Evolutionary conservation across 2,113 vertebrate species (phyloP), one percentile per base, ranked within the genome.

Genomic region (Noctilio leporinus): DNA sequence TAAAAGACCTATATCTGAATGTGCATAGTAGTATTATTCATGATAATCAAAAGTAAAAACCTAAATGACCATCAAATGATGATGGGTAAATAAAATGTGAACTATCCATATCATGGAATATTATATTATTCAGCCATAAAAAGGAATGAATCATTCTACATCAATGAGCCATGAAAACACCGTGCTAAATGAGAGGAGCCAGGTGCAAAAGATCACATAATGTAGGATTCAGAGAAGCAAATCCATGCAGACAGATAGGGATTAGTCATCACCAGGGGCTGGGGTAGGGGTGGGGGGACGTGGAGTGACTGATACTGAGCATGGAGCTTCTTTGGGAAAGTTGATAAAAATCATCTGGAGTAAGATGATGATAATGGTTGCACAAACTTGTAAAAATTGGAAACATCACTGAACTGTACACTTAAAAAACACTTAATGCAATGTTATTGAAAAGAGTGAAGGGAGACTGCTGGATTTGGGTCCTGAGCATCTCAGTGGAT

Each of bases 211-310:
- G 22, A 26, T 35, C 49, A 40, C 7, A 22, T 19, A 10, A 1
- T 15, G 6, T 40, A 62, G 0, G 38, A 47, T 38, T 30, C 35
- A 51, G n/a, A 51, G 49, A 17, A 47, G 38, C 55, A 49, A 40
- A 24, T 64, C 33, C n/a, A 14, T 5, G 20, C 65, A 33, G 19
- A 64, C 28, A 76, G 85, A 82, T 14, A 30, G 59, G 6, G 57
- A 30, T 62, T 14, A 62, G 59, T 62, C 14, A 30, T 4, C n/a
- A 57, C 26, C 26, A n/a, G 26, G 26, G 10, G 7, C 70, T 40
- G 14, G 2, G 7, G n/a, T n/a, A n/a, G n/a, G 3, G 33, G 15
- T 10, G 26, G 24, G 4, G 8, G 10, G 26, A 33, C 4, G 7
- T 15, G 10, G 8, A 24, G 17, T 45, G 15, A 53, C 55, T 43